Percentiles rank a stretch among this genome's conserved stretches.
Conservation (phyloP, 2,888 invertebrate species). For the Dione juno region DNA sequence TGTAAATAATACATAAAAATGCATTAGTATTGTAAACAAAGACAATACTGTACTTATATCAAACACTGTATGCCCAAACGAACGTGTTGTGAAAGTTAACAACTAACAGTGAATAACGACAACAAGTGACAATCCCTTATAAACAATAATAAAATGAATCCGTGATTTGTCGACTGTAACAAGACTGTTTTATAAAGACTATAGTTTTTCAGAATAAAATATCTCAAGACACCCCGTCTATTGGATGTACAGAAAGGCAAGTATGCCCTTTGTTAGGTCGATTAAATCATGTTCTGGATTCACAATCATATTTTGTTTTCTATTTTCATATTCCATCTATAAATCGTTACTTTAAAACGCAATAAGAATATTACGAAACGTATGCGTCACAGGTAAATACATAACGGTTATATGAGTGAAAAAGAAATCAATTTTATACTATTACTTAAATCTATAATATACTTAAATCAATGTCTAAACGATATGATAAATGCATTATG, state of each 20-base stretch:
- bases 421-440: constrained; percentile 24
- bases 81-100: constrained; percentile 62
- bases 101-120: constrained; percentile 71
- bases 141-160: constrained; percentile 60
- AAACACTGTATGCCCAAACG: constrained; percentile 48
- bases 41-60: constrained; percentile 58
- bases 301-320: constrained; percentile 30
- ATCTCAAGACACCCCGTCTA: constrained; percentile 70
- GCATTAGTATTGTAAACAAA: constrained; percentile 69
- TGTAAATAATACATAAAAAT: constrained; percentile 75
- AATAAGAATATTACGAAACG: constrained; percentile 32
- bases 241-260: constrained; percentile 83
- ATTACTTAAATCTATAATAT: constrained; percentile 17
- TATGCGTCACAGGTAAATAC: constrained; percentile 36
- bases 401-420: constrained; percentile 9
- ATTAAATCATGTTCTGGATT: constrained; percentile 43
- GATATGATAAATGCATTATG: not conserved
- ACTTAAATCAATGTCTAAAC: constrained; percentile 45
- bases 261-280: constrained; percentile 61
- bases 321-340: constrained; percentile 20
- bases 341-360: constrained; percentile 15
- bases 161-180: constrained; percentile 64
- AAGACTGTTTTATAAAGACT: constrained; percentile 59
- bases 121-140: constrained; percentile 67
- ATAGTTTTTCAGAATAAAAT: constrained; percentile 67